phyloP scores from a whole-genome alignment of 2,113 vertebrate species.

The Setophaga kirtlandii region DNA sequence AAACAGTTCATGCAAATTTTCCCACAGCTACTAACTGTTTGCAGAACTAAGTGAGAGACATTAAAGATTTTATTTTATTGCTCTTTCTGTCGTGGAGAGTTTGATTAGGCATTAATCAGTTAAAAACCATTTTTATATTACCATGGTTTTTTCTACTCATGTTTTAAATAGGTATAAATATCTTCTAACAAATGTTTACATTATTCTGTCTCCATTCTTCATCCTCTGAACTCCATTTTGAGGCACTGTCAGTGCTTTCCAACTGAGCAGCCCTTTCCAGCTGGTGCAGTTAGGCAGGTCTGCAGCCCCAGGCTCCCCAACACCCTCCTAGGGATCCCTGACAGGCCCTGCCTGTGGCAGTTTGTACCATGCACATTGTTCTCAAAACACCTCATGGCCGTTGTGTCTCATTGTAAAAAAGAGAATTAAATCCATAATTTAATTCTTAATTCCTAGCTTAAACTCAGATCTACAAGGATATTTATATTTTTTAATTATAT shows the following conservation, averaged over 20 bases:
- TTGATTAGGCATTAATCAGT: background rate
- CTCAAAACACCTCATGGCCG: background rate
- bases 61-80: background rate
- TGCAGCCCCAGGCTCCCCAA: background rate
- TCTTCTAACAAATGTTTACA: background rate
- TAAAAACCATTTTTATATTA: background rate
- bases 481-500: background rate
- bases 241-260: background rate
- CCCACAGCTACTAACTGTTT: background rate
- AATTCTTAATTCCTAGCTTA: background rate
- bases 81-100: background rate
- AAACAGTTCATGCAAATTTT: background rate
- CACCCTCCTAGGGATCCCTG: background rate
- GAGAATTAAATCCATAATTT: background rate
- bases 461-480: background rate
- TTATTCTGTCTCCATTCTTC: background rate
- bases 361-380: rapidly evolving
- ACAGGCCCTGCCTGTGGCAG: background rate
- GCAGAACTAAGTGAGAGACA: background rate
- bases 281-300: background rate
- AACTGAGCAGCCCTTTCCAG: background rate
- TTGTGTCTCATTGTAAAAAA: background rate
- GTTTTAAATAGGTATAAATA: background rate
- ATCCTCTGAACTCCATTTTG: background rate
- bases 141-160: background rate